Base-by-base conservation (phyloP, 2,113 vertebrate genomes). In the Phrynocephalus versicolor region DNA sequence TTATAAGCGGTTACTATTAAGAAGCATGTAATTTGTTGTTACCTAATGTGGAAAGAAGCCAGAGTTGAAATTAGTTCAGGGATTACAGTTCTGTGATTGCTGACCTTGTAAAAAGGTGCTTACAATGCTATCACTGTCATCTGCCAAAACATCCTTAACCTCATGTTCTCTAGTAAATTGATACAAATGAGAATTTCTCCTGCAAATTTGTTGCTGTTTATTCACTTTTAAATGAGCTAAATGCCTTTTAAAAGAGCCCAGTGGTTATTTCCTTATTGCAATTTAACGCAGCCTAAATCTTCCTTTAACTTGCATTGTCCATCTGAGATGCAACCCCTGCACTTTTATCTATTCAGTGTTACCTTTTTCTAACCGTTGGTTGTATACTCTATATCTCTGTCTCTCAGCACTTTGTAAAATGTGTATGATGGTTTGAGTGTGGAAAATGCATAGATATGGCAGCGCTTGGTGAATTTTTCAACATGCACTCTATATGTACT, bases 391-490 rank as follows among this genome's bases (percentile, higher is more conserved):
- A 39, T 60, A 79, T 85, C 27, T 33, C 51, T 62, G 45, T 84
- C 41, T 33, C 33, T 65, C 58, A 76, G 60, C 23, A 55, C 72
- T 67, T 67, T 55, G n/a, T 67, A n/a, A 65, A 84, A 51, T 67
- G 41, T 51, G 35, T 77, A 51, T 27, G 51, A 37, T 76, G 64
- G 30, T 73, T 60, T 39, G 33, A 72, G 15, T 82, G 16, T 14
- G 25, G 73, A 65, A 30, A 19, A n/a, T 58, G 45, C 75, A 58
- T 70, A 27, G 67, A 45, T 62, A 27, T 16, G 70, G 70, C 18
- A 64, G 51, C 51, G 57, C 6, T 85, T 88, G 64, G 72, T 92
- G 9, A 90, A 90, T 80, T 79, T 93, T 89, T 87, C 25, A 60
- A 6, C 37, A 30, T 13, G 39, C 69, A 18, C 25, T 70, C 64